Evolutionary conservation across 2,797 vertebrate genomes (phyloP).

Genomic region (Cyclura pinguis): DNA sequence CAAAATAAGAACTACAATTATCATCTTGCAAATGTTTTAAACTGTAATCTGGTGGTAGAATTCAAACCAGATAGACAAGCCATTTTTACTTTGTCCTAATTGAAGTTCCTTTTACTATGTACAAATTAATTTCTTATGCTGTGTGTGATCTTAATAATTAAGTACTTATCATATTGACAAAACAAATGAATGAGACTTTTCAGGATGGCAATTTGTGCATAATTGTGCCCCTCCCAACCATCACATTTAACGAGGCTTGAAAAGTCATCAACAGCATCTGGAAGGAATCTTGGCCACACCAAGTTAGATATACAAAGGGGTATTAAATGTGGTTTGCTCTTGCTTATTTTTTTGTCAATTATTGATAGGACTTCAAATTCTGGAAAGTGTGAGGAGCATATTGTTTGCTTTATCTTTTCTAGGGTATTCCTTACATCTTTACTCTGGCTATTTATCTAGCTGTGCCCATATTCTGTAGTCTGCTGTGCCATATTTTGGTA

Average conservation of each 20-base stretch:
- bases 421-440: too few species aligned
- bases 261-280: too few species aligned
- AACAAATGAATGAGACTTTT: not conserved
- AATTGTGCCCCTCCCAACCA: too few species aligned
- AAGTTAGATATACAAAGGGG: too few species aligned
- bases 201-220: not conserved
- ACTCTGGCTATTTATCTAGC: not conserved
- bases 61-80: too few species aligned
- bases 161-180: not conserved
- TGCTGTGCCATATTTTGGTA: not conserved
- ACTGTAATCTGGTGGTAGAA: too few species aligned
- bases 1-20: too few species aligned
- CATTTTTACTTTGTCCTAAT: too few species aligned
- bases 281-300: too few species aligned
- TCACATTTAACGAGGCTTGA: too few species aligned
- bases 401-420: too few species aligned
- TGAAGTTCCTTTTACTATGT: not conserved
- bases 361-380: not conserved
- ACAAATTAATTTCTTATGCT: conserved; percentile 33
- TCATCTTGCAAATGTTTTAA: too few species aligned
- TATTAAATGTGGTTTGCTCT: not conserved
- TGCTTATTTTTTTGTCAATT: not conserved
- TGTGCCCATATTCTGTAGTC: not conserved
- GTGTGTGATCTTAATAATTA: not conserved
- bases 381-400: not conserved